Evolutionary conservation across 2,113 vertebrate species (phyloP).

Genomic region (Trochalopteron elliotii): DNA sequence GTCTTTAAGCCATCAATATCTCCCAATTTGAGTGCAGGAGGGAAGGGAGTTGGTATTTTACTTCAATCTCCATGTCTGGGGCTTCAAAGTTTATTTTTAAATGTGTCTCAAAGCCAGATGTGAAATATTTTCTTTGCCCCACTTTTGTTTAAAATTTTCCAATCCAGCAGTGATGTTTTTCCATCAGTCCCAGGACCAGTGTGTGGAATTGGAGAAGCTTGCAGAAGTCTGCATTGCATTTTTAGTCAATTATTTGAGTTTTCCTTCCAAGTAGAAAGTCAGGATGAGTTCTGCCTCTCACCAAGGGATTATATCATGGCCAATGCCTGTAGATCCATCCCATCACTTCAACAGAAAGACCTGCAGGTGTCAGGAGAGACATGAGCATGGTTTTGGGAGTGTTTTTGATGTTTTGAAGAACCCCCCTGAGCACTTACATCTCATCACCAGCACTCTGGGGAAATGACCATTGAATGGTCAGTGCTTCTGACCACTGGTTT

Average conservation of each 20-base stretch:
- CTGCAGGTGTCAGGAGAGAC: background rate
- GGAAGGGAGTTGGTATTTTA: constrained; percentile 1
- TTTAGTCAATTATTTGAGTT: background rate
- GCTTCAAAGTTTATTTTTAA: constrained; percentile 45
- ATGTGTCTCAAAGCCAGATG: constrained; percentile 1
- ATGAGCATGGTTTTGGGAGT: background rate
- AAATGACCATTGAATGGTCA: background rate
- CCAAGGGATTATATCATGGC: background rate
- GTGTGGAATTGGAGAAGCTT: background rate
- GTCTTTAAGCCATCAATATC: constrained; percentile 65
- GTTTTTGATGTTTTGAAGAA: background rate
- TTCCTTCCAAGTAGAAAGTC: background rate
- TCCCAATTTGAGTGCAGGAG: constrained; percentile 29
- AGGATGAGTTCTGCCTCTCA: background rate
- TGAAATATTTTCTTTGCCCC: background rate
- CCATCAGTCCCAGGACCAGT: background rate
- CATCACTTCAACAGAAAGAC: background rate
- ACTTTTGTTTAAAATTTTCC: background rate
- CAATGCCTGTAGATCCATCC: background rate
- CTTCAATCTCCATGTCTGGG: background rate
- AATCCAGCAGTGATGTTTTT: background rate
- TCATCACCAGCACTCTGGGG: background rate
- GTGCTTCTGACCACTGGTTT: background rate
- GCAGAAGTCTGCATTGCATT: background rate
- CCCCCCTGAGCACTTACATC: background rate